Evolutionary conservation across 2,797 vertebrate genomes (phyloP).

Genomic region (Silurus aristotelis): DNA sequence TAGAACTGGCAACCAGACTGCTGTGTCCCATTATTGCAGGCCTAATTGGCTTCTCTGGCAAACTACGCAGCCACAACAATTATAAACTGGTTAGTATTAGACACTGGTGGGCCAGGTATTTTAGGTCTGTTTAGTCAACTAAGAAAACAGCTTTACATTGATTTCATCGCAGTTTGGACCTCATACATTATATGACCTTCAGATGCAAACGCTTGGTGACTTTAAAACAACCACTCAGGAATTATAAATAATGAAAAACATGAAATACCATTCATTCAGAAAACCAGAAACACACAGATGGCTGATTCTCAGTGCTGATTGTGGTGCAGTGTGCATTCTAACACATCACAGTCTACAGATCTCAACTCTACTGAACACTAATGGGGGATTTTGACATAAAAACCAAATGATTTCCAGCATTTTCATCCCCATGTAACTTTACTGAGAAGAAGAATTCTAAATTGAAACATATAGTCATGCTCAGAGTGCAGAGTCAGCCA

Average conservation of each 20-base stretch:
- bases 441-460: too few species aligned
- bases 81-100: conserved; percentile 2
- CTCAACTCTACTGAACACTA: too few species aligned
- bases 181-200: not conserved
- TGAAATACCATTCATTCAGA: not conserved
- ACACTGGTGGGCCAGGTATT: not conserved
- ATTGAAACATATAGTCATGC: too few species aligned
- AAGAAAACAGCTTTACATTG: not conserved
- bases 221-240: not conserved
- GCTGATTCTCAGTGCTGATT: not conserved
- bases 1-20: conserved; percentile 1
- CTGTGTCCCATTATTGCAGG: conserved; percentile 16
- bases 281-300: not conserved
- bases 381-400: too few species aligned
- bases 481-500: too few species aligned
- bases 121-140: not conserved
- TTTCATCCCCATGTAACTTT: not conserved
- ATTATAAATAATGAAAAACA: not conserved
- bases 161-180: not conserved
- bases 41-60: conserved; percentile 24
- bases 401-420: not conserved
- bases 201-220: not conserved
- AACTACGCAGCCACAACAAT: not conserved
- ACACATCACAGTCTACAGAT: too few species aligned
- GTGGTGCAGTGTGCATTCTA: not conserved